Evolutionary conservation across 2,113 vertebrate genomes (phyloP), one percentile per base, ranked within the genome.

Genomic region (Lepus europaeus): DNA sequence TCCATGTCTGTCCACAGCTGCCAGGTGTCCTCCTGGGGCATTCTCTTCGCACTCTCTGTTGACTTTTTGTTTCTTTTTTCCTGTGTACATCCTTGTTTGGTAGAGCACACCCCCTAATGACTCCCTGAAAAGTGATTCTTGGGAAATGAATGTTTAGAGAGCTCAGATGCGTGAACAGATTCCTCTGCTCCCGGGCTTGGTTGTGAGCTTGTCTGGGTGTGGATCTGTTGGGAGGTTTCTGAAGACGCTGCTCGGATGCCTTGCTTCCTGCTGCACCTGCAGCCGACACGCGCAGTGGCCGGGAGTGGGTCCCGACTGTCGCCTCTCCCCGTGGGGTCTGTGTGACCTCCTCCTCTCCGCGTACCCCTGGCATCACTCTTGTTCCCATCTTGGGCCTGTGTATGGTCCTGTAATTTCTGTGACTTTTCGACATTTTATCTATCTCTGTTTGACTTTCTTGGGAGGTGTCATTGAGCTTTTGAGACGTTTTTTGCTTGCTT

Each of bases 51-150:
- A 1, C 6, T 78, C 7, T 87, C 39, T 39, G 9, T 31, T 64
- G 69, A 33, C 56, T 45, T 25, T 31, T 80, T 31, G 14, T n/a
- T 83, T 86, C 63, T 9, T 76, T 39, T 73, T 23, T 45, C 64
- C 13, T 69, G 20, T 78, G 80, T 81, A n/a, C 4, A 17, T 31
- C 56, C 10, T 86, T 68, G 5, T 83, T 82, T 90, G 64, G 17
- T 68, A 81, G 82, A 81, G 63, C 72, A 63, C 9, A 64, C 27
- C 8, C 9, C 6, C 11, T 2, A 45, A 36, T 84, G 31, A 31
- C 68, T 95, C 85, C 22, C 19, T 64, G 79, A 72, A 63, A 89
- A 59, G 77, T n/a, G 29, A 87, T 87, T 81, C 59, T 76, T 56
- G 31, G 51, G 4, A 88, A 23, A 73, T 49, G 45, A 23, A 51